Conservation (phyloP, 2,888 invertebrate genomes). For the Athalia rosae region DNA sequence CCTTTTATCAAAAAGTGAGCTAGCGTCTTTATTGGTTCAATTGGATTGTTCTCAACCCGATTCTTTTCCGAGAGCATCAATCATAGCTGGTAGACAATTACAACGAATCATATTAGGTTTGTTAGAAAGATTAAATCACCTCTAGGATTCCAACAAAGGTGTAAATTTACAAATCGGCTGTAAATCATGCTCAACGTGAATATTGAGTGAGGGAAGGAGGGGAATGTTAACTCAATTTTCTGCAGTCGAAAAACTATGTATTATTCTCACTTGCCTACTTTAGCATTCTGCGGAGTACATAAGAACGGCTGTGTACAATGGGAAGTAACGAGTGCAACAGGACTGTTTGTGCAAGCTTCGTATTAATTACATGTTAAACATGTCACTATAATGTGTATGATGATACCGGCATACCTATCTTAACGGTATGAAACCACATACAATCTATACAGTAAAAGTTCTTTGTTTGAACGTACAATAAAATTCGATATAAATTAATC, state of each 20-base stretch:
- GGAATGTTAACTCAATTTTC: not conserved
- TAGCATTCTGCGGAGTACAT: conserved; percentile 38
- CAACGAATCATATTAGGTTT: too few species aligned
- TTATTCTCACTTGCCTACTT: conserved; percentile 11
- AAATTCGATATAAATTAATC: conserved; percentile 52
- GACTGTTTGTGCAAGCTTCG: conserved; percentile 72
- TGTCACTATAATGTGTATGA: conserved; percentile 69
- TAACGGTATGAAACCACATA: conserved; percentile 68
- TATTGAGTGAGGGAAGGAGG: conserved; percentile 10
- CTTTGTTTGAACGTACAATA: conserved; percentile 69
- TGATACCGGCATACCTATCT: conserved; percentile 69
- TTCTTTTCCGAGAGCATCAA: too few species aligned
- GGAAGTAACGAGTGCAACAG: conserved; percentile 72
- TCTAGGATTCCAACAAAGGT: conserved; percentile 24
- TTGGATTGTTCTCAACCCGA: too few species aligned
- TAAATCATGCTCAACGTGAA: conserved; percentile 1
- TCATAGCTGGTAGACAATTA: too few species aligned
- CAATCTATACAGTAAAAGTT: conserved; percentile 63
- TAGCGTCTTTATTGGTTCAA: too few species aligned
- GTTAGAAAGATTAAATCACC: not conserved
- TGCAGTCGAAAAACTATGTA: conserved; percentile 18
- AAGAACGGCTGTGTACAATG: conserved; percentile 63
- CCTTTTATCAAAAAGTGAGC: too few species aligned
- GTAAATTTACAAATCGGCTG: not conserved
- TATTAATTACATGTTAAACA: conserved; percentile 74